phyloP scores from a whole-genome alignment of 2,797 vertebrate genomes.

The Pseudochirops cupreus region DNA sequence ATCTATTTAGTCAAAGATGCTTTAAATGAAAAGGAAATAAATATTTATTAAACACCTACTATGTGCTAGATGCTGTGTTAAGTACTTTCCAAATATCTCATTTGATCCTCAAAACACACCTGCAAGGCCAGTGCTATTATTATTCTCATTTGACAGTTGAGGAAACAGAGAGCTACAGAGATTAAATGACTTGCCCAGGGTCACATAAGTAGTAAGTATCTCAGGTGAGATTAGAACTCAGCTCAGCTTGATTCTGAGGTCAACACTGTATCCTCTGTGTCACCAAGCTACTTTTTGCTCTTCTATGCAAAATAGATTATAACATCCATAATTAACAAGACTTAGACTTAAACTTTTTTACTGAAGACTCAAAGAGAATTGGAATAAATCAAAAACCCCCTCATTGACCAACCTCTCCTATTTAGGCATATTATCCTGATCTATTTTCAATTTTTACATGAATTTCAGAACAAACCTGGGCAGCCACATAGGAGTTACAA shows the following conservation, averaged over 20 bases:
- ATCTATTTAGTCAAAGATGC: neutral
- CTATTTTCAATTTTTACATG: neutral
- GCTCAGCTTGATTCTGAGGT: neutral
- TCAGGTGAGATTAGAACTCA: neutral
- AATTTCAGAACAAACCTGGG: neutral
- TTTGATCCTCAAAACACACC: neutral
- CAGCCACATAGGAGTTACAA: neutral
- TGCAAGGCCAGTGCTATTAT: neutral
- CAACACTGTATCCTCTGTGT: neutral
- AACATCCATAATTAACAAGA: neutral
- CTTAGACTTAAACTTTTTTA: neutral
- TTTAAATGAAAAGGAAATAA: neutral
- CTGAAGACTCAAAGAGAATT: neutral
- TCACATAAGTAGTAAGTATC: neutral
- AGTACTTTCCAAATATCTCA: neutral
- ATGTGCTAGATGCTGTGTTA: neutral
- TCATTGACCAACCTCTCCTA: neutral
- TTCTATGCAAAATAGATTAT: neutral
- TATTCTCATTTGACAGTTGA: neutral
- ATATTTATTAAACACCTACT: neutral
- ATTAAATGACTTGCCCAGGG: neutral
- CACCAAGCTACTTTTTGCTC: neutral
- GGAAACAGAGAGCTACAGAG: neutral
- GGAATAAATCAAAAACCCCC: neutral
- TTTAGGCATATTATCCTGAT: neutral